Evolutionary conservation across 92 coral and sea anemone species (phyloP).

Genomic region (Heteractis magnifica): DNA sequence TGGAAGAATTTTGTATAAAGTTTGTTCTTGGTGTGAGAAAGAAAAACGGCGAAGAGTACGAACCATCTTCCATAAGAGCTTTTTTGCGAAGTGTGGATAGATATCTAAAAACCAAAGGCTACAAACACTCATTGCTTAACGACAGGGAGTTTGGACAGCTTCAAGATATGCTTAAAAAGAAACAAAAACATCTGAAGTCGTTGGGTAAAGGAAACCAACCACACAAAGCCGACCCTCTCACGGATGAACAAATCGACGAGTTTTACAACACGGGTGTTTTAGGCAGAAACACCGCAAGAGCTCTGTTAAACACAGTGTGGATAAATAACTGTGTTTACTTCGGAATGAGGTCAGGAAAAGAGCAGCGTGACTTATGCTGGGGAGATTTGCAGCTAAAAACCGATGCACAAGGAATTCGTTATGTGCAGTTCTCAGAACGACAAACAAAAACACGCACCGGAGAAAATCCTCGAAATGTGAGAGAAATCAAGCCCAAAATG

Average conservation of each 20-base stretch:
- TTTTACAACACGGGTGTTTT: conserved; percentile 42
- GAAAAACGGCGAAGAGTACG: too few relatives aligned
- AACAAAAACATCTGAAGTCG: conserved; percentile 38
- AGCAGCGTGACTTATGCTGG: conserved; percentile 58
- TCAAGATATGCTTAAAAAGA: conserved; percentile 47
- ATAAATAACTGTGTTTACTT: too few relatives aligned
- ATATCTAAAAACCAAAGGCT: conserved; percentile 45
- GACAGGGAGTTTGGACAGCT: conserved; percentile 46
- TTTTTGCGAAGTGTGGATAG: conserved; percentile 49
- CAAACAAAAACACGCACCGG: too few relatives aligned
- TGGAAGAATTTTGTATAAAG: background rate
- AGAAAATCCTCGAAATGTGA: conserved; percentile 46
- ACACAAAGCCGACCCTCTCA: conserved; percentile 52
- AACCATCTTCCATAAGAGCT: conserved; percentile 51
- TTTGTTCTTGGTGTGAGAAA: background rate
- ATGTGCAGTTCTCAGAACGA: conserved; percentile 41
- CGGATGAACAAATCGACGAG: conserved; percentile 62
- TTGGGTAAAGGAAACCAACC: conserved; percentile 60
- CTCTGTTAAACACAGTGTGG: too few relatives aligned
- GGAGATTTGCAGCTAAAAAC: too few relatives aligned
- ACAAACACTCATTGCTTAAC: conserved; percentile 39
- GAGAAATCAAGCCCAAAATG: conserved; percentile 47
- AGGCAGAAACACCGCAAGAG: conserved; percentile 38
- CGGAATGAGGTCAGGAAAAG: conserved; percentile 40
- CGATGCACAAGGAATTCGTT: conserved; percentile 27